Evolutionary conservation across 2,888 invertebrate genomes (phyloP).

Genomic region (Polyommatus iphigenia): DNA sequence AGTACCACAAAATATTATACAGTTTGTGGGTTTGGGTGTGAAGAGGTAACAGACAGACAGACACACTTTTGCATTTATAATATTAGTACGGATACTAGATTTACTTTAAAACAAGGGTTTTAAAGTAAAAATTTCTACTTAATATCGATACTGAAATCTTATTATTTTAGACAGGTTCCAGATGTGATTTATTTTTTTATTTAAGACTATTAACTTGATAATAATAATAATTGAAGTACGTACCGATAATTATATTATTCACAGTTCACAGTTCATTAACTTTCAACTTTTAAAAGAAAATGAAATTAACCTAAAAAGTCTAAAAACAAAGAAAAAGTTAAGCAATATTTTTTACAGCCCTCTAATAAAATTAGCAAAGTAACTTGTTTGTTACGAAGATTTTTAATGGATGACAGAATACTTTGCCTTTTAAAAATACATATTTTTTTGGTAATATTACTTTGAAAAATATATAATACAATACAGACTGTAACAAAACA

Average conservation of each 20-base stretch:
- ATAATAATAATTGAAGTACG: no score
- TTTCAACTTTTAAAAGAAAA: not conserved
- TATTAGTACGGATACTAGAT: no score
- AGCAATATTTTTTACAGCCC: not conserved
- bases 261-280: slow-evolving; percentile 1
- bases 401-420: not conserved
- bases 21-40: no score
- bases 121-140: no score
- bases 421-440: not conserved
- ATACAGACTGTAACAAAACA: not conserved
- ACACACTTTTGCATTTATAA: no score
- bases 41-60: no score
- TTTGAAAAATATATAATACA: not conserved
- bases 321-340: slow-evolving; percentile 8
- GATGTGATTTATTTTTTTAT: no score
- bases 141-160: no score
- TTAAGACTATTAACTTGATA: no score
- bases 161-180: no score
- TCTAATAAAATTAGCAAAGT: not conserved
- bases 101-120: no score
- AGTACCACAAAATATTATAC: no score
- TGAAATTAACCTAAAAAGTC: not conserved
- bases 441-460: not conserved
- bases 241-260: not conserved
- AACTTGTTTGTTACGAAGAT: not conserved